A percentile compares a stretch with the other conserved stretches of the same genome.
Conservation (phyloP, 2,797 vertebrate genomes). For the Leuciscus waleckii region DNA sequence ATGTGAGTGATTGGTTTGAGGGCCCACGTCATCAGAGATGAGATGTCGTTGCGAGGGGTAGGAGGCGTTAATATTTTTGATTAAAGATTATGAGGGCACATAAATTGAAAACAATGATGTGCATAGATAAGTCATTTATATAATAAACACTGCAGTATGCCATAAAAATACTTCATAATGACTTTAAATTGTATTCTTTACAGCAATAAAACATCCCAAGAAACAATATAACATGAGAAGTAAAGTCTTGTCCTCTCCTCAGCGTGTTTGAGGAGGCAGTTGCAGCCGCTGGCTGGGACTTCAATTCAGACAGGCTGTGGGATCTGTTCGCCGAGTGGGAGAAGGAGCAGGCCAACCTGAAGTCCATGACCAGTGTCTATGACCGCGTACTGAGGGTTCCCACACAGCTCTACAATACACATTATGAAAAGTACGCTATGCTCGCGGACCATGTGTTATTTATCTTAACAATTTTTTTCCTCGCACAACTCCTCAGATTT, state of each 20-base stretch:
- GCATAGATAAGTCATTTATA: neutral
- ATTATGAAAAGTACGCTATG: constrained; percentile 84
- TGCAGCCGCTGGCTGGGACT: constrained; percentile 82
- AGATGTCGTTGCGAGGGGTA: neutral
- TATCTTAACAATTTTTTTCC: constrained; percentile 49
- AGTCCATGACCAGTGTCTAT: constrained; percentile 75
- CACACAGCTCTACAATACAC: constrained; percentile 86
- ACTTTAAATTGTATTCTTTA: neutral
- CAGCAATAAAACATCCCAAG: neutral
- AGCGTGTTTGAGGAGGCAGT: constrained; percentile 85
- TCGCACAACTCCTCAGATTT: constrained; percentile 46
- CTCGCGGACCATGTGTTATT: neutral
- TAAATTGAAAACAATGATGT: neutral
- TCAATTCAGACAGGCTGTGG: constrained; percentile 89
- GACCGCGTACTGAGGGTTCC: constrained; percentile 82
- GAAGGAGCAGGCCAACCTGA: constrained; percentile 80
- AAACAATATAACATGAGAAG: neutral
- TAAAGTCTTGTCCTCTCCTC: constrained; percentile 1
- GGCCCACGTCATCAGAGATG: neutral
- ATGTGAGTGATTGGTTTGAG: neutral
- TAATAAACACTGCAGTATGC: neutral
- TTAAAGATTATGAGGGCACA: neutral
- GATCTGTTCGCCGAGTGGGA: constrained; percentile 88
- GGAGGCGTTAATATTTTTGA: neutral
- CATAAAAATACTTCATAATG: neutral